Evolutionary conservation across 2,888 invertebrate species (phyloP).

Genomic region (Tinea trinotella): DNA sequence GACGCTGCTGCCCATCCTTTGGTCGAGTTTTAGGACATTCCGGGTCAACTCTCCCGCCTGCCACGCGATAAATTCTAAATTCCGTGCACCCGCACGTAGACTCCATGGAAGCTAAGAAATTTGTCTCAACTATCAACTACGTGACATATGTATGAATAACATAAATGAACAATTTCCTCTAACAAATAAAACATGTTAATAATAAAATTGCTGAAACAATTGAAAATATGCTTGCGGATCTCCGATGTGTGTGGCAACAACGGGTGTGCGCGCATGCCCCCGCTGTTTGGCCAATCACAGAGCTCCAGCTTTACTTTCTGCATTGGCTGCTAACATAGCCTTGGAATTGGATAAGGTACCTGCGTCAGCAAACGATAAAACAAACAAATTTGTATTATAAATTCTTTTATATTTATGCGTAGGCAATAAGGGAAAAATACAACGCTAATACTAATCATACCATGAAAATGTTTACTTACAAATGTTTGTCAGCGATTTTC

Average conservation of each 20-base stretch:
- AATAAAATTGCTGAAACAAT: not conserved
- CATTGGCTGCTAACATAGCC: conserved; percentile 8
- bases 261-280: conserved; percentile 11
- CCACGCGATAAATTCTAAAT: too few relatives aligned
- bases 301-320: not conserved
- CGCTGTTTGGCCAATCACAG: not conserved
- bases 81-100: too few relatives aligned
- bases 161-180: not conserved
- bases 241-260: not conserved
- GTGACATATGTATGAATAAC: too few relatives aligned
- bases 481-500: too few relatives aligned
- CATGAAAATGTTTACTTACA: too few relatives aligned
- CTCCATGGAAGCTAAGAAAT: too few relatives aligned
- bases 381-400: conserved; percentile 4
- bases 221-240: not conserved
- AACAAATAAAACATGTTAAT: not conserved
- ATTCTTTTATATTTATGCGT: conserved; percentile 2
- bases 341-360: not conserved
- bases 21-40: too few relatives aligned
- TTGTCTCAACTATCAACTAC: too few relatives aligned
- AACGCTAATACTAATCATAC: not conserved
- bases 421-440: not conserved
- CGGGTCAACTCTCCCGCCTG: too few relatives aligned
- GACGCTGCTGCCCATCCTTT: too few relatives aligned
- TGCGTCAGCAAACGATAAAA: conserved; percentile 8